Conservation (phyloP, 2,797 vertebrate genomes). For the Buceros bicornis region DNA sequence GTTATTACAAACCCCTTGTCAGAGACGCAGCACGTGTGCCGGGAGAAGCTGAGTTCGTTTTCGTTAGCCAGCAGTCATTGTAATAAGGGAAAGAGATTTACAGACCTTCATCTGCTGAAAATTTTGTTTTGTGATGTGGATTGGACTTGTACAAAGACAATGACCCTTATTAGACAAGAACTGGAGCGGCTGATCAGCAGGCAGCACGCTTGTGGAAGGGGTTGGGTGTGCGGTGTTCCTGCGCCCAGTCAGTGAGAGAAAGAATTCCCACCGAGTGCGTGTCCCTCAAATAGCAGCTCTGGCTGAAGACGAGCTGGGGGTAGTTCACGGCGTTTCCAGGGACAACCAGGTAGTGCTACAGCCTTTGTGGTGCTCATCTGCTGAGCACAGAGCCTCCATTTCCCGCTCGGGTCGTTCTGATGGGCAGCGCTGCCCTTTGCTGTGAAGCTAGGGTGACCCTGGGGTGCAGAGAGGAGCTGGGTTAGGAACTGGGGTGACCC, state of each 20-base stretch:
- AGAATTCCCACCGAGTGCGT: not conserved
- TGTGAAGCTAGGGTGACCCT: too few relatives aligned
- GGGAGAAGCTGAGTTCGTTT: not conserved
- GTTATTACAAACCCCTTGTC: constrained; percentile 46
- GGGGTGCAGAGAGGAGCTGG: too few relatives aligned
- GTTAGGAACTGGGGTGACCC: too few relatives aligned
- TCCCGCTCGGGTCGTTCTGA: not conserved
- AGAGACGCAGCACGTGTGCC: not conserved
- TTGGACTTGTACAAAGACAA: not conserved
- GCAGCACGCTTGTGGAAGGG: not conserved
- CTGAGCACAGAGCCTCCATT: not conserved
- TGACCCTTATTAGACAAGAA: not conserved
- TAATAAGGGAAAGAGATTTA: constrained; percentile 52
- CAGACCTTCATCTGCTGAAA: constrained; percentile 7
- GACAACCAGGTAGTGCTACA: not conserved
- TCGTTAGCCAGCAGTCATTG: not conserved
- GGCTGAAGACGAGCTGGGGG: not conserved
- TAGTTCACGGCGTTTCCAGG: not conserved
- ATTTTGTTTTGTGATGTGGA: not conserved
- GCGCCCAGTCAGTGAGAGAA: not conserved
- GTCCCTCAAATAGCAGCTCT: not conserved
- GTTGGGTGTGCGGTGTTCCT: not conserved
- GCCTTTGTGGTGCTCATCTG: fast-evolving
- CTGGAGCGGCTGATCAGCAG: not conserved
- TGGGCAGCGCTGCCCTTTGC: too few relatives aligned